Base-by-base conservation (phyloP, 2,888 invertebrate genomes). In the Ditula angustiorana region DNA sequence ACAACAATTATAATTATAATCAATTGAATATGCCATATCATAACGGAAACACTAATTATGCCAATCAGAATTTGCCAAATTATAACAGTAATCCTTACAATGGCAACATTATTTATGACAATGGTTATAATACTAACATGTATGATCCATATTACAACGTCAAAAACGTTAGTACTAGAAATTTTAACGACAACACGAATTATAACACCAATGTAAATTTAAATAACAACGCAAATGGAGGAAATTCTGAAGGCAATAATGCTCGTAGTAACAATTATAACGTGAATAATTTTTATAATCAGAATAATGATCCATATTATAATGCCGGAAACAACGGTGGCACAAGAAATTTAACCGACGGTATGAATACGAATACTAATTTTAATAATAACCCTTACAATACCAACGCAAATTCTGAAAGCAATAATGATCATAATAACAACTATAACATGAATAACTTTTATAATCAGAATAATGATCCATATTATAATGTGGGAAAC, bases 101-200 rank as follows among this genome's bases (percentile, higher is more conserved):
- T 30, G 19, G 19, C 5, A 66, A 24, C n/a, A n/a, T 47, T 33
- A 61, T 44, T n/a, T 56, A 58, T 28, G 21, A 30, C 30, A 16
- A 46, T 30, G 49, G 62, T 8, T n/a, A n/a, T n/a, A n/a, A n/a
- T n/a, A n/a, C n/a, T n/a, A 53, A 49, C 11, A 47, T 2, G n/a
- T 61, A 67, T 56, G 64, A 67, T 30, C 24, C 41, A 2, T 53
- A 63, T 26, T 66, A 69, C 44, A 66, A 61, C 23, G 46, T 28
- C 3, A 7, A 28, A 60, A 60, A 52, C 8, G 13, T 1, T 19
- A 5, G 10, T 2, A 13, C 5, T 4, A 37, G 49, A 16, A 49
- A 49, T 35, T 41, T 52, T 44, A 13, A 30, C 19, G 24, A 24
- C 5, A 35, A 46, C 13, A 13, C n/a, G 8, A 44, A 28, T 41